Evolutionary conservation across 2,113 vertebrate species (phyloP), one percentile per base, ranked within the genome.

Genomic region (Rhinoptilus africanus): DNA sequence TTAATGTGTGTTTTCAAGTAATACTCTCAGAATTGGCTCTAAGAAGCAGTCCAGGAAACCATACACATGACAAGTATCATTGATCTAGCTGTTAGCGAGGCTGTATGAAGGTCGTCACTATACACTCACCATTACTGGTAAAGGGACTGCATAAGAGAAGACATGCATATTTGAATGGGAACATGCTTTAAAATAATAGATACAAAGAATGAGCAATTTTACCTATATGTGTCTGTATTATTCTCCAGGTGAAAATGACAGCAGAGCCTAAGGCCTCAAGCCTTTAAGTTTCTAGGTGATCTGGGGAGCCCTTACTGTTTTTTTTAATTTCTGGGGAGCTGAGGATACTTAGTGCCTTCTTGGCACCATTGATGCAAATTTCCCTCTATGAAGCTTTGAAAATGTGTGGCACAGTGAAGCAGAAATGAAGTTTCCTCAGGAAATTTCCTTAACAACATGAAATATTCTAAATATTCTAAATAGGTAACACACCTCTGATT

Each of bases 51-150:
- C 57, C 64, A 63, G 77, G 85, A 96, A 93, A 77, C 77, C 4
- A 2, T 54, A 51, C 83, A 32, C 12, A 18, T 95, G 96, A 94
- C 94, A 97, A 72, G 85, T 80, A 82, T 64, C 71, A 87, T 94
- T 93, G 92, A 90, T 95, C 82, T 73, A 57, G 90, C 82, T 78
- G 62, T 59, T 89, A 93, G 51, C 8, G 13, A 84, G 57, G 30
- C 51, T 81, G 45, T 37, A 92, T 88, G 80, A 96, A 85, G 50
- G 72, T 81, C 26, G 6, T 66, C 91, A 93, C 83, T 96, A 92
- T 43, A 81, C 37, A 85, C 69, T 96, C 82, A 83, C 50, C n/a
- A 37, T 69, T 60, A 35, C 32, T 89, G 81, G 60, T 56, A 89
- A 92, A 92, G 21, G 28, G 60, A 95, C 64, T 60, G 79, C 53